phyloP scores from a whole-genome alignment of 1,140 invertebrate species.

The Trichogramma pretiosum region DNA sequence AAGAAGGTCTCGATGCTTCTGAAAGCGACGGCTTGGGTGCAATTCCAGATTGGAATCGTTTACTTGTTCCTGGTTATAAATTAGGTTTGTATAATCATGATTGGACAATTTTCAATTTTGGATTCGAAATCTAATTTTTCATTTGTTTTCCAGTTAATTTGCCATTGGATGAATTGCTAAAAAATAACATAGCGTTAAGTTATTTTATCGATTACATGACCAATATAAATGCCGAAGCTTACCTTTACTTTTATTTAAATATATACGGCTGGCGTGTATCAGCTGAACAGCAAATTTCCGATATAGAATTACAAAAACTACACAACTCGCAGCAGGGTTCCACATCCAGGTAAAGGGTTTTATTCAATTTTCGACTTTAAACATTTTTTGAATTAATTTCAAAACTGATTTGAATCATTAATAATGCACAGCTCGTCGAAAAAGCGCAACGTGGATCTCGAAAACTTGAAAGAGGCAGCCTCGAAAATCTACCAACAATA shows the following conservation, averaged over 20 bases:
- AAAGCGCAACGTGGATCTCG: slow-evolving; percentile 36
- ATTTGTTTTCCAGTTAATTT: slow-evolving; percentile 46
- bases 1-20: slow-evolving; percentile 45
- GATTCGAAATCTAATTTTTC: not conserved
- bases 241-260: slow-evolving; percentile 76
- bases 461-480: slow-evolving; percentile 67
- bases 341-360: not conserved
- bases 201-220: slow-evolving; percentile 79
- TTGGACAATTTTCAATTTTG: not conserved
- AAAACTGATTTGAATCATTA: too few species aligned
- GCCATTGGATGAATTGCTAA: slow-evolving; percentile 68
- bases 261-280: slow-evolving; percentile 73
- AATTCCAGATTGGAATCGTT: slow-evolving; percentile 44
- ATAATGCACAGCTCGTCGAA: slow-evolving; percentile 24
- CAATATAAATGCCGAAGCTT: slow-evolving; percentile 60
- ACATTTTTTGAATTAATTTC: too few species aligned
- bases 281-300: slow-evolving; percentile 66
- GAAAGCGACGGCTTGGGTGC: slow-evolving; percentile 41
- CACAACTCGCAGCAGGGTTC: slow-evolving; percentile 30
- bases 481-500: slow-evolving; percentile 76
- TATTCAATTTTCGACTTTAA: too few species aligned
- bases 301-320: slow-evolving; percentile 49
- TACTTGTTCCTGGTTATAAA: slow-evolving; percentile 50
- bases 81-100: slow-evolving; percentile 26
- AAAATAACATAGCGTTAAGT: slow-evolving; percentile 69